Evolutionary conservation across 2,113 vertebrate genomes (phyloP).

Genomic region (Arvicanthis niloticus): DNA sequence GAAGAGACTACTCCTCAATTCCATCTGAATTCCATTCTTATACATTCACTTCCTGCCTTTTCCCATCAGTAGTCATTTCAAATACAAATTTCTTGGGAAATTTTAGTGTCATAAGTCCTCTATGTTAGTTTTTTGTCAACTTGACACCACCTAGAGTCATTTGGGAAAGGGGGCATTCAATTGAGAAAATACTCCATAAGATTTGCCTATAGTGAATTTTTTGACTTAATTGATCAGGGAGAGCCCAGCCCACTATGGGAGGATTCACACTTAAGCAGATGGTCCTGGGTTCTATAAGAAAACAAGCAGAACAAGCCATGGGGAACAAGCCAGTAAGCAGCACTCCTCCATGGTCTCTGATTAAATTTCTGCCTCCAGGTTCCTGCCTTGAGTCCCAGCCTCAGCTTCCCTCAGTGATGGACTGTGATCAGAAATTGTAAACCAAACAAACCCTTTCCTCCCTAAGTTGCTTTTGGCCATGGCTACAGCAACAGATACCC

Average conservation of each 20-base stretch:
- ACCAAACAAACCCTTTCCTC: not conserved
- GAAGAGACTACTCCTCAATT: not conserved
- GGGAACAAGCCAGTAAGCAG: not conserved
- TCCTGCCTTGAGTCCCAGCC: not conserved
- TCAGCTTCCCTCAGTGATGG: not conserved
- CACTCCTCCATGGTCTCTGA: not conserved
- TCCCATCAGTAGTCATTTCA: conserved; percentile 58
- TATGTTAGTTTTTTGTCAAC: not conserved
- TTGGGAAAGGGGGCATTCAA: not conserved
- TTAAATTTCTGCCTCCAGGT: not conserved
- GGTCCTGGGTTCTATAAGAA: not conserved
- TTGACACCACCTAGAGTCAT: too few relatives aligned
- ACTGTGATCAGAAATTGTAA: not conserved
- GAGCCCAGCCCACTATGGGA: not conserved
- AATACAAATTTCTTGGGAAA: conserved; percentile 37
- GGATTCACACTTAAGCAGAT: not conserved
- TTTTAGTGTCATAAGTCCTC: conserved; percentile 23
- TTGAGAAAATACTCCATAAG: not conserved
- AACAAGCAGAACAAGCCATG: not conserved
- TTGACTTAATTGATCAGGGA: not conserved
- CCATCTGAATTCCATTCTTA: not conserved
- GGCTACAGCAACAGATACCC: not conserved
- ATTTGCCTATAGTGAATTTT: not conserved
- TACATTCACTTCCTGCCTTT: not conserved
- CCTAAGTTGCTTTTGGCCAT: not conserved